Conservation (phyloP, 2,888 invertebrate species). For the Hirtodrosophila trivittata region DNA sequence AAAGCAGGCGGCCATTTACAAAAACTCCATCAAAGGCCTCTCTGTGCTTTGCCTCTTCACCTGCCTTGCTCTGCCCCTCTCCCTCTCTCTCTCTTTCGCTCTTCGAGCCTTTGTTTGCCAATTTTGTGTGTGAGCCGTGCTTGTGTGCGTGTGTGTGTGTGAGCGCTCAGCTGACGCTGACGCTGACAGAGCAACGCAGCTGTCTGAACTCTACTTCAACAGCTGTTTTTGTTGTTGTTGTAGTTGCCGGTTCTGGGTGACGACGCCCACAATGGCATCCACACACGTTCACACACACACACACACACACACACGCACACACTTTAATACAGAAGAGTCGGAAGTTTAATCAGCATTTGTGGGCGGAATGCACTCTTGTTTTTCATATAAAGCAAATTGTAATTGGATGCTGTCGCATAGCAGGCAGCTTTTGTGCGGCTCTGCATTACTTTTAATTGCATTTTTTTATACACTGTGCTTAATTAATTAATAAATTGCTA, state of each 20-base stretch:
- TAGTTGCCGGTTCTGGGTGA: conserved; percentile 44
- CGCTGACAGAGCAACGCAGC: conserved; percentile 44
- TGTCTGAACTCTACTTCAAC: conserved; percentile 49
- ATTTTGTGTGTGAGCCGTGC: conserved; percentile 14
- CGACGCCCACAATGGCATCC: conserved; percentile 71
- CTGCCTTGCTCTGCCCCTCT: conserved; percentile 1
- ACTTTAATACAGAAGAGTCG: conserved; percentile 4
- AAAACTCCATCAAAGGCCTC: conserved; percentile 38
- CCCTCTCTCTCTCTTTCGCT: conserved; percentile 11
- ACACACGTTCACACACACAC: conserved; percentile 24
- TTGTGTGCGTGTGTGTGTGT: conserved; percentile 13
- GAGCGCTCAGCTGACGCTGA: conserved; percentile 48
- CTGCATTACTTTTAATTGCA: conserved; percentile 11
- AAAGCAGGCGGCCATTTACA: conserved; percentile 27
- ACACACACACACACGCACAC: neutral
- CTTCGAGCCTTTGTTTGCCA: conserved; percentile 57
- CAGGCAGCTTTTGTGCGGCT: conserved; percentile 28
- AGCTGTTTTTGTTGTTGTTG: conserved; percentile 58
- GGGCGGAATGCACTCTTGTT: conserved; percentile 53
- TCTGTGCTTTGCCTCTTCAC: conserved; percentile 1
- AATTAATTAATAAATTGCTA: conserved; percentile 63
- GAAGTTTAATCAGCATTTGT: conserved; percentile 42
- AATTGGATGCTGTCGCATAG: conserved; percentile 23
- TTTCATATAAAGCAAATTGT: conserved; percentile 9
- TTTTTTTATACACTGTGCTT: conserved; percentile 43